These are phyloP conservation scores for Altica lythri DNA, from an alignment of 2,888 invertebrate genomes.

Conservation along the genomic window DNA sequence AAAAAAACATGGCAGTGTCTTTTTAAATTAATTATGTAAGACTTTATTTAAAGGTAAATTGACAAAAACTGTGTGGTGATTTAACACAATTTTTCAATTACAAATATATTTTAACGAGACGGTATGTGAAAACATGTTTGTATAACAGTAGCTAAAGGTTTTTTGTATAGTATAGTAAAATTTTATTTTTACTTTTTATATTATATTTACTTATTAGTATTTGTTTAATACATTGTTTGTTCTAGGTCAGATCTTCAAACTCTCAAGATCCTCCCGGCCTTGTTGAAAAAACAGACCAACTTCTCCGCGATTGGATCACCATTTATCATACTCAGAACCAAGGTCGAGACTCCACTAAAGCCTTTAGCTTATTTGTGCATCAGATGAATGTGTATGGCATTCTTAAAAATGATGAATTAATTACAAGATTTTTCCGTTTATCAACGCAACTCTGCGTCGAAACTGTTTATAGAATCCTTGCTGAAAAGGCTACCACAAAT, in stretches of 20 bases:
- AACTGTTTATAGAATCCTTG: slow-evolving; percentile 83
- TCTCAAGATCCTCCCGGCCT: slow-evolving; percentile 93
- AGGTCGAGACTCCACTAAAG: slow-evolving; percentile 84
- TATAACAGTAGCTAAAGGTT: slow-evolving; percentile 18
- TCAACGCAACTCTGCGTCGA: slow-evolving; percentile 97
- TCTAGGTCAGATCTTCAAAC: slow-evolving; percentile 79
- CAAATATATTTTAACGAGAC: no score
- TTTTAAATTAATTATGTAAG: no score
- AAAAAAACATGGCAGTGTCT: no score
- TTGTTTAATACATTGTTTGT: slow-evolving; percentile 7
- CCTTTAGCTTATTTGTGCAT: slow-evolving; percentile 92
- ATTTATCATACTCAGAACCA: slow-evolving; percentile 77
- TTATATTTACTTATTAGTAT: not conserved
- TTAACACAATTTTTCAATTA: slow-evolving; percentile 1
- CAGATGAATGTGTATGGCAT: slow-evolving; percentile 97
- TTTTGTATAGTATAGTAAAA: slow-evolving; percentile 15
- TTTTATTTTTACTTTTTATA: not conserved
- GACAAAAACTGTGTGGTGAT: not conserved
- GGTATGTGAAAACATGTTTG: slow-evolving; percentile 12
- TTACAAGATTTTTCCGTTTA: slow-evolving; percentile 94
- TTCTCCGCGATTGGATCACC: slow-evolving; percentile 94
- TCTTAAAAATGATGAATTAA: slow-evolving; percentile 95
- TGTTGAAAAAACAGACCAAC: slow-evolving; percentile 91
- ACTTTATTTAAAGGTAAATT: no score
- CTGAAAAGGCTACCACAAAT: slow-evolving; percentile 70